phyloP scores from a whole-genome alignment of 2,888 invertebrate species.

The Trypoxylon attenuatum region DNA sequence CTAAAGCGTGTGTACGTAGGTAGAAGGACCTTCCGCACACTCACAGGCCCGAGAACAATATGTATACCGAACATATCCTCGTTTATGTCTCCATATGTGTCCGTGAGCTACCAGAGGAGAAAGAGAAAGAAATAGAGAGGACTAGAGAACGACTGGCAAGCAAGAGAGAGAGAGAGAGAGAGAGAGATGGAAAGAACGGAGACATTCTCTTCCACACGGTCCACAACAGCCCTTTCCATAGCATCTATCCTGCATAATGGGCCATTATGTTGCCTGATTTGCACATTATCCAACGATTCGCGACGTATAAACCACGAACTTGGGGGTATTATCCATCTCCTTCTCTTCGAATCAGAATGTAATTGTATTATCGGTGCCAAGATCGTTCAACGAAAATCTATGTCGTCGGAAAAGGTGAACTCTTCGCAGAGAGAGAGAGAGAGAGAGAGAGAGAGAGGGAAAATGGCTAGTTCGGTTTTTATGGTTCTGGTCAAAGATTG shows the following conservation, averaged over 20 bases:
- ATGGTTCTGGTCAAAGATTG: too few species aligned
- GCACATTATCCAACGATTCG: slow-evolving; percentile 48
- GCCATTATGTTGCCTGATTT: slow-evolving; percentile 51
- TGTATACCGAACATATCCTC: slow-evolving; percentile 7
- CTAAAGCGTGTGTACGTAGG: slow-evolving; percentile 1
- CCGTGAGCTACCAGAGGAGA: background rate
- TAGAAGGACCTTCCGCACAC: slow-evolving; percentile 10
- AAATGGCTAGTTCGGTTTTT: too few species aligned
- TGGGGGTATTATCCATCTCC: slow-evolving; percentile 23
- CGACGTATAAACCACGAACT: slow-evolving; percentile 40
- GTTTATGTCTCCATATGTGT: slow-evolving; percentile 33
- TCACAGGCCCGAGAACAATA: slow-evolving; percentile 3
- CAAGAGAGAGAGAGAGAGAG: background rate
- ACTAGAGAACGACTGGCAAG: background rate
- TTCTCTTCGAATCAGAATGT: background rate
- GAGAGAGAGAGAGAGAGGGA: too few species aligned
- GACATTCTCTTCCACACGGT: slow-evolving; percentile 18
- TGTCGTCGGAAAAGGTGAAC: too few species aligned
- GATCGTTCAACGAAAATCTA: too few species aligned
- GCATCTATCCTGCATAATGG: slow-evolving; percentile 52
- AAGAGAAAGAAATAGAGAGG: background rate
- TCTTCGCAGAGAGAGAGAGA: too few species aligned
- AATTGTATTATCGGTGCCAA: slow-evolving; percentile 28
- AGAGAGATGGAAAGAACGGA: slow-evolving; percentile 1
- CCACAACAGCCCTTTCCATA: slow-evolving; percentile 38